Percentiles rank a stretch among this genome's conserved stretches.
These are phyloP conservation scores for Cyrtonyx montezumae DNA, from an alignment of 2,113 vertebrate species.

Conservation along the genomic window DNA sequence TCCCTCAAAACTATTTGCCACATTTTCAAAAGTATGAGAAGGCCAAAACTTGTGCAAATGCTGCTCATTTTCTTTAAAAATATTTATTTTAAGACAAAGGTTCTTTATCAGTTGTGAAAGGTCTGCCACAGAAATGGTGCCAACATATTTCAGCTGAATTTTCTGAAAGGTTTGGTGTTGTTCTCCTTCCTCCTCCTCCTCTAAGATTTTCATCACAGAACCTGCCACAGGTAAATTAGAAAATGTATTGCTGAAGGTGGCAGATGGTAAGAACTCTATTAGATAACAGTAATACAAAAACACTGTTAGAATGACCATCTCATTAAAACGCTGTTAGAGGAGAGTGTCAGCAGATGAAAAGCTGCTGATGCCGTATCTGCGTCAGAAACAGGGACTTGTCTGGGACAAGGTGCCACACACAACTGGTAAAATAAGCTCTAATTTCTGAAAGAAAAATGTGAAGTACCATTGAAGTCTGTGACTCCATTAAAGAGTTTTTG, in stretches of 20 bases:
- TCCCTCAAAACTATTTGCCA: not conserved
- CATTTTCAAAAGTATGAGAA: not conserved
- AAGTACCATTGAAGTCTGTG: not conserved
- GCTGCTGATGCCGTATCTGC: not conserved
- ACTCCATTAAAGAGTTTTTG: slow-evolving; percentile 21
- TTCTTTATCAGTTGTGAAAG: not conserved
- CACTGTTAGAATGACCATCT: not conserved
- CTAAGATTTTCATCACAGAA: not conserved
- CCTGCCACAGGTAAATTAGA: not conserved
- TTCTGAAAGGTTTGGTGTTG: not conserved
- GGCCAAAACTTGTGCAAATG: not conserved
- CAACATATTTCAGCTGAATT: not conserved
- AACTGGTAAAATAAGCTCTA: not conserved
- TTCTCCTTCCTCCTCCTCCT: not conserved
- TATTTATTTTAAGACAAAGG: not conserved
- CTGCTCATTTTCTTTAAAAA: not conserved
- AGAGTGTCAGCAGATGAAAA: not conserved
- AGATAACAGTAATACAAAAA: not conserved
- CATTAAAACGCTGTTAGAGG: not conserved
- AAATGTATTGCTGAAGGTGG: not conserved
- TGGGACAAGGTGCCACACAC: not conserved
- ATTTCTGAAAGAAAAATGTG: slow-evolving; percentile 9
- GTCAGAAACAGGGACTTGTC: not conserved
- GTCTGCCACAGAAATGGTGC: not conserved
- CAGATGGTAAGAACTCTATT: not conserved